A percentile compares a stretch with the other conserved stretches of the same genome.
phyloP scores from a whole-genome alignment of 2,888 invertebrate species.

The Drosophila parthenogenetica region DNA sequence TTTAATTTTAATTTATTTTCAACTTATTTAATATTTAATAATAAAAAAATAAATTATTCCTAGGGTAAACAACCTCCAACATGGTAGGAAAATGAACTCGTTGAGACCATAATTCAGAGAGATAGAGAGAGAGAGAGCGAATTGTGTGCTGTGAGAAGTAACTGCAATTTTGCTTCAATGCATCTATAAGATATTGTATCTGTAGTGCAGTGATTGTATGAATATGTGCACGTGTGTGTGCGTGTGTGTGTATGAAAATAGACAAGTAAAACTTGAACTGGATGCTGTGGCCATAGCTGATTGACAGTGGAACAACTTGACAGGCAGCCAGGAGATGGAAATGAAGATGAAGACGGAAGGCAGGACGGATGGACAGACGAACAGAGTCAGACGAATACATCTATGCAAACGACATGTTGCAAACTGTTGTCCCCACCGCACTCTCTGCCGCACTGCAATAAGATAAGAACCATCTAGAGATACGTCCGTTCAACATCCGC shows the following conservation, averaged over 20 bases:
- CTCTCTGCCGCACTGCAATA: constrained; percentile 21
- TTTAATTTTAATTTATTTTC: not conserved
- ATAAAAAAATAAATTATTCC: not conserved
- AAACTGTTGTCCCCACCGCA: constrained; percentile 20
- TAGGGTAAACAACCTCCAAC: constrained; percentile 44
- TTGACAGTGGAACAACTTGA: constrained; percentile 60
- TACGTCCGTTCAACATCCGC: constrained; percentile 23
- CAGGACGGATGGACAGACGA: not conserved
- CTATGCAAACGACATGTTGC: constrained; percentile 53
- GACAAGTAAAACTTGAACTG: constrained; percentile 52
- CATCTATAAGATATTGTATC: constrained; percentile 76
- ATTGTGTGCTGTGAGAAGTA: constrained; percentile 44
- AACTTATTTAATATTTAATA: not conserved
- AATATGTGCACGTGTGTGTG: constrained; percentile 29
- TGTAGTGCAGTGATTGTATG: constrained; percentile 46
- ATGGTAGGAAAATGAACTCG: constrained; percentile 33
- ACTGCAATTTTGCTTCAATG: constrained; percentile 75
- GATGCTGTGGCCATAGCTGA: constrained; percentile 43
- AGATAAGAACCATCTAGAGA: constrained; percentile 61
- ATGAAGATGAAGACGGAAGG: not conserved
- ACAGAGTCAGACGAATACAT: constrained; percentile 8
- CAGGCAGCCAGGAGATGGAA: constrained; percentile 32
- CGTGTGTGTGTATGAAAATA: constrained; percentile 33
- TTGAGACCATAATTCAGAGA: constrained; percentile 38
- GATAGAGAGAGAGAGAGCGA: constrained; percentile 9